Evolutionary conservation across 2,797 vertebrate species (phyloP), one percentile per base, ranked within the genome.

Genomic region (Clangula hyemalis): DNA sequence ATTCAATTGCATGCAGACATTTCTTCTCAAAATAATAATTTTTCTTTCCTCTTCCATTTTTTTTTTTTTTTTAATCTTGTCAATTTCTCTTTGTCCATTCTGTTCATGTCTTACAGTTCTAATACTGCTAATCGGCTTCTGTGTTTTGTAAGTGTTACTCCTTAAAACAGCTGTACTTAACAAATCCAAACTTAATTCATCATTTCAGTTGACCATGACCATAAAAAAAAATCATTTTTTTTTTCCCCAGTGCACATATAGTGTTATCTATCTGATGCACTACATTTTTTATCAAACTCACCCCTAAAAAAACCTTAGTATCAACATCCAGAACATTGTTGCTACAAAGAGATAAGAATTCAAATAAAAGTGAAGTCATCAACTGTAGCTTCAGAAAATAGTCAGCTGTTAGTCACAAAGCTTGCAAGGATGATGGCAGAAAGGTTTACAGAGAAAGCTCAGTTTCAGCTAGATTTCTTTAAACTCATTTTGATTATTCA

Each of bases 281-380:
- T 62, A 10, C 0, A 22, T 56, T 57, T 62, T 81, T 71, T 28
- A 68, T 43, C 8, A 92, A 16, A 38, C 5, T 7, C 7, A 30
- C 4, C 8, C 14, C 11, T 21, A 7, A 43, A 51, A 85, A 28
- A 4, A 24, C 0, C 0, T 60, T 17, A 69, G 6, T 10, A 41
- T 24, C 62, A 89, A 10, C 28, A 58, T 45, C 78, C 25, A 21
- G 6, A 82, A 57, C 2, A 32, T 20, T 62, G n/a, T 69, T 86
- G 3, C 20, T 72, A 18, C 41, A 39, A 86, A 61, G 14, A 58
- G 1, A 36, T 13, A 78, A 77, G 16, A 70, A 65, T 45, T 56
- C 54, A 81, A 47, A 16, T 38, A 39, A 13, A 6, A 87, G 20
- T 0, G 5, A 83, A 25, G 58, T 69, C 5, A 57, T 18, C 60